Percentiles rank a stretch among this genome's conserved stretches.
Evolutionary conservation across 2,113 vertebrate genomes (phyloP).

Genomic region (Syngnathus typhle): DNA sequence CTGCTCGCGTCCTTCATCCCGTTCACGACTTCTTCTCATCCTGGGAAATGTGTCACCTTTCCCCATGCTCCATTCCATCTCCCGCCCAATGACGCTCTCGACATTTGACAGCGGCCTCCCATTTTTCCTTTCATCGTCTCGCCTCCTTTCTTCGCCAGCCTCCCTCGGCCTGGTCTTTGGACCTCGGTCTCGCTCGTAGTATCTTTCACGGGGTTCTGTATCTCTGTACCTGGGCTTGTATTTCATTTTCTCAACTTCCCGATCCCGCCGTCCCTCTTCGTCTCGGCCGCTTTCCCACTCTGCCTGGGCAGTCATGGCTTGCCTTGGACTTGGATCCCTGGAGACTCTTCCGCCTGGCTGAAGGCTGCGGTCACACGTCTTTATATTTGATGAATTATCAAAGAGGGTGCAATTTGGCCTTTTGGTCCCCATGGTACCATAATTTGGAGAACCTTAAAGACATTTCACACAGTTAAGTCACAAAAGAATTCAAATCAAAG

Average conservation of each 20-base stretch:
- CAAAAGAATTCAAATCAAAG: background rate
- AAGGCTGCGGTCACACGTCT: slow-evolving; percentile 45
- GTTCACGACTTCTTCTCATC: slow-evolving; percentile 33
- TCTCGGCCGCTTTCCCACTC: slow-evolving; percentile 37
- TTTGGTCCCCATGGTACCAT: slow-evolving; percentile 67
- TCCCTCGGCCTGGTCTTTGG: slow-evolving; percentile 29
- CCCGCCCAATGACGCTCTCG: slow-evolving; percentile 18
- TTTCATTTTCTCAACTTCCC: slow-evolving; percentile 40
- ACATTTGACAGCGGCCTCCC: slow-evolving; percentile 25
- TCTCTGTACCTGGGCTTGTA: slow-evolving; percentile 44
- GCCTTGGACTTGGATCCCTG: slow-evolving; percentile 54
- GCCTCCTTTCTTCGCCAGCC: slow-evolving; percentile 36
- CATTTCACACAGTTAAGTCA: background rate
- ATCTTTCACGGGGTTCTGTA: slow-evolving; percentile 20
- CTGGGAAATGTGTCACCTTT: slow-evolving; percentile 67
- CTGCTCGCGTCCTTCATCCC: slow-evolving; percentile 17
- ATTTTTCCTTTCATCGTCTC: slow-evolving; percentile 30
- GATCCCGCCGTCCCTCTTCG: slow-evolving; percentile 46
- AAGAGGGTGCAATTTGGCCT: slow-evolving; percentile 49
- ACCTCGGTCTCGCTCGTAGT: slow-evolving; percentile 29
- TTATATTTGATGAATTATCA: slow-evolving; percentile 49
- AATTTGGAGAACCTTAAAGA: slow-evolving; percentile 58
- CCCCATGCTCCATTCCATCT: slow-evolving; percentile 22
- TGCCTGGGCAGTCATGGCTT: slow-evolving; percentile 28
- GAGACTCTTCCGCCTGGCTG: slow-evolving; percentile 50